These are phyloP conservation scores for Myotis vivesi DNA, from an alignment of 2,797 vertebrate species.

Conservation along the genomic window DNA sequence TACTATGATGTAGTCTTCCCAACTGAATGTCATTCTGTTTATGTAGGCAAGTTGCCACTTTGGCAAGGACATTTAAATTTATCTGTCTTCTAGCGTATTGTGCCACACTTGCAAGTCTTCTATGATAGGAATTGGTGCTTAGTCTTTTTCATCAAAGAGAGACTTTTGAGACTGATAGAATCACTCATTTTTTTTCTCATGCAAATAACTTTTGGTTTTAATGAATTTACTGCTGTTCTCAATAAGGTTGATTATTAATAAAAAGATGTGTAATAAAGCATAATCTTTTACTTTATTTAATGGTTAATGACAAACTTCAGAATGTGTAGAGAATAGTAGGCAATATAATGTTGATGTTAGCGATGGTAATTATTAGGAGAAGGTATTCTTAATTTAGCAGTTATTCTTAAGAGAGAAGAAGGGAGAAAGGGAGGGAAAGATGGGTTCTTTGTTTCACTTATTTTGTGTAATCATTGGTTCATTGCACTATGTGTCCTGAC, in stretches of 20 bases:
- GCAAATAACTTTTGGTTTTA: constrained; percentile 1
- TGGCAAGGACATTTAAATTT: not conserved
- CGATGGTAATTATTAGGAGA: not conserved
- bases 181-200: constrained; percentile 8
- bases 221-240: not conserved
- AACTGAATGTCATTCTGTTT: not conserved
- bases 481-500: not conserved
- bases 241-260: not conserved
- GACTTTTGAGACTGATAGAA: not conserved
- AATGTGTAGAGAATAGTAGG: not conserved
- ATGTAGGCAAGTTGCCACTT: not conserved
- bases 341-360: not conserved
- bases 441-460: not conserved
- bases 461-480: not conserved
- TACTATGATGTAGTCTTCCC: not conserved
- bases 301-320: not conserved
- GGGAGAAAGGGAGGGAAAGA: not conserved
- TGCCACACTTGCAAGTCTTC: not conserved
- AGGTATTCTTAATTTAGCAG: not conserved
- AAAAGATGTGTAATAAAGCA: not conserved
- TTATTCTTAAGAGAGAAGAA: not conserved
- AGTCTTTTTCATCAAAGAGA: not conserved
- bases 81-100: not conserved
- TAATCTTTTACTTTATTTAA: not conserved
- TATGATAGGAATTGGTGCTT: not conserved